These are phyloP conservation scores for Melitaea athalia DNA, from an alignment of 2,888 invertebrate species.

Conservation along the genomic window DNA sequence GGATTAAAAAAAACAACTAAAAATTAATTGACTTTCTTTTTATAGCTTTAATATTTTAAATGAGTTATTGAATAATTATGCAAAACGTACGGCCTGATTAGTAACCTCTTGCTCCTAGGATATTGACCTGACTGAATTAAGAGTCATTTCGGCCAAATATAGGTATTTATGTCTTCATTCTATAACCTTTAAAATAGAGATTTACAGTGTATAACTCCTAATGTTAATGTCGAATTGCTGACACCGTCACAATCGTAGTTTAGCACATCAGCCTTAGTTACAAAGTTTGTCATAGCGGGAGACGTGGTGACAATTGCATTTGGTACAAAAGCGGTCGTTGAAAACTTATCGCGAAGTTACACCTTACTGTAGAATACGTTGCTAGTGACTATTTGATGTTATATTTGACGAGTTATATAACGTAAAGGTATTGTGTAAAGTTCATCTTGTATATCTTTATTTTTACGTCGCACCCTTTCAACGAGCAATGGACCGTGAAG, in stretches of 20 bases:
- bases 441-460: slow-evolving; percentile 6
- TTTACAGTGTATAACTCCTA: not conserved
- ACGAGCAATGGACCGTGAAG: slow-evolving; percentile 15
- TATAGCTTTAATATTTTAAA: too few species aligned
- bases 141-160: too few species aligned
- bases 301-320: slow-evolving; percentile 31
- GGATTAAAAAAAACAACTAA: too few species aligned
- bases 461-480: slow-evolving; percentile 15
- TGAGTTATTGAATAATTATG: too few species aligned
- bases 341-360: slow-evolving; percentile 25
- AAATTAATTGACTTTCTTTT: too few species aligned
- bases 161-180: too few species aligned
- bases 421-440: not conserved
- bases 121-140: too few species aligned
- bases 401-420: slow-evolving; percentile 16
- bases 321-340: slow-evolving; percentile 29
- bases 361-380: slow-evolving; percentile 20
- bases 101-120: too few species aligned
- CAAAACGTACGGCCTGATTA: too few species aligned
- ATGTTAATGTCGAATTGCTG: slow-evolving; percentile 15
- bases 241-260: slow-evolving; percentile 14
- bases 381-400: slow-evolving; percentile 12
- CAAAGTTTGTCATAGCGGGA: slow-evolving; percentile 28
- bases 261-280: slow-evolving; percentile 24
- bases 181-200: not conserved